phyloP scores from a whole-genome alignment of 2,797 vertebrate species.

The Coreius guichenoti region DNA sequence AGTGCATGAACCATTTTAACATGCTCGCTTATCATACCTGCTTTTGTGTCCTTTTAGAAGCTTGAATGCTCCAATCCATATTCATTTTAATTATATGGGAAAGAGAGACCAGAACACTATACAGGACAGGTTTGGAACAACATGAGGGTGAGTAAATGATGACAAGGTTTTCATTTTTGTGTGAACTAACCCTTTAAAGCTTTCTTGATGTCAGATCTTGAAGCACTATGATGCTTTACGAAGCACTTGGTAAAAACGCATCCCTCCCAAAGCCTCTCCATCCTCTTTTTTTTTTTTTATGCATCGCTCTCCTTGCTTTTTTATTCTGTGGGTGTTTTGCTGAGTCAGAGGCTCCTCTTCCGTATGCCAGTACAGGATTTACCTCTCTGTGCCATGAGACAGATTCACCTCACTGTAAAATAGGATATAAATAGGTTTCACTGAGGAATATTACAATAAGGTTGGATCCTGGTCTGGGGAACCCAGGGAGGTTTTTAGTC shows the following conservation, averaged over 20 bases:
- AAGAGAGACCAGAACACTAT: not conserved
- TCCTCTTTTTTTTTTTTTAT: not conserved
- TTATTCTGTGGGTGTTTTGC: slow-evolving; percentile 48
- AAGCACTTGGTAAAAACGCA: slow-evolving; percentile 48
- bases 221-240: slow-evolving; percentile 2
- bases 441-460: slow-evolving; percentile 62
- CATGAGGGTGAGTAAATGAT: not conserved
- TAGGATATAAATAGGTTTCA: slow-evolving; percentile 70
- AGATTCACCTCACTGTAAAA: slow-evolving; percentile 59
- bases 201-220: not conserved
- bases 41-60: not conserved
- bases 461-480: slow-evolving; percentile 68
- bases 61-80: not conserved
- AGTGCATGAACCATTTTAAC: not conserved
- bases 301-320: slow-evolving; percentile 2
- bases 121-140: not conserved
- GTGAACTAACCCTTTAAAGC: not conserved
- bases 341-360: slow-evolving; percentile 58
- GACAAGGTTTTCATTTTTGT: not conserved
- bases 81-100: not conserved
- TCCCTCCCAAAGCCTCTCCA: not conserved
- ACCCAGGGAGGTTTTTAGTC: slow-evolving; percentile 52
- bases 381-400: slow-evolving; percentile 49
- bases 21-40: not conserved
- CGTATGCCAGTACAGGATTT: slow-evolving; percentile 52